phyloP scores from a whole-genome alignment of 1,140 invertebrate species.

The Drosophila sp. region DNA sequence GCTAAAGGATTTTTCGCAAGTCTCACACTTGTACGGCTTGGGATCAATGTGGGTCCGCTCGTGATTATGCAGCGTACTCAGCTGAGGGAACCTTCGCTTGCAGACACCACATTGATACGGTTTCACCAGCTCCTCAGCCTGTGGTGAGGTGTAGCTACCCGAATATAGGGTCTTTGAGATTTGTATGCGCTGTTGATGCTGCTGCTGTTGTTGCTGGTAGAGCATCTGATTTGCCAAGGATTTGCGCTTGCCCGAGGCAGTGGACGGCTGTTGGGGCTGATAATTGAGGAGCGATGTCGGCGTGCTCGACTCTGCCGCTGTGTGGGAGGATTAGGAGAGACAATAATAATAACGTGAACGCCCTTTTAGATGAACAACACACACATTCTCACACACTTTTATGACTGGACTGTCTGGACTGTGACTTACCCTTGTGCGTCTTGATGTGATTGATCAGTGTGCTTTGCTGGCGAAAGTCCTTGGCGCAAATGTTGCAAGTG shows the following conservation, averaged over 20 bases:
- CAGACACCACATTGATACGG: constrained; percentile 83
- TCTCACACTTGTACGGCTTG: constrained; percentile 82
- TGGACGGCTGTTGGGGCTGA: constrained; percentile 63
- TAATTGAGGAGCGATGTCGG: constrained; percentile 76
- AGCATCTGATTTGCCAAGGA: constrained; percentile 68
- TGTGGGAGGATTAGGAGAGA: constrained; percentile 8
- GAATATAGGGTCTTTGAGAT: constrained; percentile 81
- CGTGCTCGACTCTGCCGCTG: constrained; percentile 73
- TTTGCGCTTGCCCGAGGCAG: constrained; percentile 61
- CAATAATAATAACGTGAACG: constrained; percentile 12
- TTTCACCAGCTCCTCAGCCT: constrained; percentile 80
- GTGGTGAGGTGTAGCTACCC: constrained; percentile 77
- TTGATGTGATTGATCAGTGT: constrained; percentile 82
- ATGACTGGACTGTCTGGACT: background rate
- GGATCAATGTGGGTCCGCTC: constrained; percentile 82
- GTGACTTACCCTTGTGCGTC: constrained; percentile 81
- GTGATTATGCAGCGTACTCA: constrained; percentile 81
- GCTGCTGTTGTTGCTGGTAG: constrained; percentile 72
- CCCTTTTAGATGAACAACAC: background rate
- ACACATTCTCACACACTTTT: too few relatives aligned
- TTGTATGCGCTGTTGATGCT: constrained; percentile 63
- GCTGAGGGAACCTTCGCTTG: constrained; percentile 79
- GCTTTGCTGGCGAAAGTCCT: constrained; percentile 81
- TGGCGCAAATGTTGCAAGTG: constrained; percentile 80
- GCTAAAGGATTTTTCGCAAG: constrained; percentile 81